phyloP scores from a whole-genome alignment of 1,140 invertebrate genomes.

The Ladona fulva region DNA sequence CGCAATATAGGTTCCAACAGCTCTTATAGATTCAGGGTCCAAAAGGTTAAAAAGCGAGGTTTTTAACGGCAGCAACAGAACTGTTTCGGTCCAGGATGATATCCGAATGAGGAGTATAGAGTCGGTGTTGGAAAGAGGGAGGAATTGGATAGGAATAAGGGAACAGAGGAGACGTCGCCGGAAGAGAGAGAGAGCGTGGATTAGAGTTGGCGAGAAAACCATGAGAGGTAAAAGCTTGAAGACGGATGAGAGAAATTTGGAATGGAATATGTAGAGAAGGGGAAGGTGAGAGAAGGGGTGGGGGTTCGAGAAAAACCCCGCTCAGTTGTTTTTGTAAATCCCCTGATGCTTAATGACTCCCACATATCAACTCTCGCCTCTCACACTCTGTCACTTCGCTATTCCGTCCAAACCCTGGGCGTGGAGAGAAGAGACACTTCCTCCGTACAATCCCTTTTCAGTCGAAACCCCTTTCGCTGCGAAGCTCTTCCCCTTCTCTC shows the following conservation, averaged over 20 bases:
- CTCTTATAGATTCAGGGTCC: no score
- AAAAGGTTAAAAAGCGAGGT: no score
- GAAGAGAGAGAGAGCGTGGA: not conserved
- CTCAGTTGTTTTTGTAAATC: conserved; percentile 5
- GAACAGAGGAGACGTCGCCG: no score
- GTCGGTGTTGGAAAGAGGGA: no score
- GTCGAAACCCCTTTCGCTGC: no score
- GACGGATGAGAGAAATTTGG: not conserved
- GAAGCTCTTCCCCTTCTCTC: not conserved
- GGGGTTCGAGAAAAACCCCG: not conserved
- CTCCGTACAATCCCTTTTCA: not conserved
- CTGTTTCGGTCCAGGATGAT: no score
- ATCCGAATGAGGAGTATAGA: no score
- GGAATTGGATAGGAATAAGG: no score
- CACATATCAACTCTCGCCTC: not conserved
- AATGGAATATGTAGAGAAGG: not conserved
- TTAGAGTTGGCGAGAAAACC: not conserved
- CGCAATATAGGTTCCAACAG: no score
- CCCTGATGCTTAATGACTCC: conserved; percentile 7
- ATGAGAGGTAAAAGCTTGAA: not conserved
- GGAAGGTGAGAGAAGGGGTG: not conserved
- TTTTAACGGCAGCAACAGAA: no score
- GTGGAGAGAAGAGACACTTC: not conserved
- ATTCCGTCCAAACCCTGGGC: not conserved
- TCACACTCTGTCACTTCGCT: not conserved